Percentiles rank a stretch among this genome's conserved stretches.
phyloP scores from a whole-genome alignment of 2,113 vertebrate species.

The Oenanthe melanoleuca region DNA sequence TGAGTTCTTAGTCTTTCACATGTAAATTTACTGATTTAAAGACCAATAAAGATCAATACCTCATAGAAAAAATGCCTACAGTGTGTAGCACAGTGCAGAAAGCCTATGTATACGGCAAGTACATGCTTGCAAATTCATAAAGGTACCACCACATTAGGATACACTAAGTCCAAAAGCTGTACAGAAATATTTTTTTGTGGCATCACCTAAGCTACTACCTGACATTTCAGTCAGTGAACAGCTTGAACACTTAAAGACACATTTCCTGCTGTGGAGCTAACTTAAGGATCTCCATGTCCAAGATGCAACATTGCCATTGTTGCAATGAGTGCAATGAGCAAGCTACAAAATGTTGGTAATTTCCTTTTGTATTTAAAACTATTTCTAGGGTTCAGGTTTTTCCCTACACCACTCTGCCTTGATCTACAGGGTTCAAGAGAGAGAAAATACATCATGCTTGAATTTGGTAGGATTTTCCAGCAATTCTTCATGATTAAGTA shows the following conservation, averaged over 20 bases:
- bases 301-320: background rate
- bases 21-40: background rate
- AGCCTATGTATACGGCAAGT: background rate
- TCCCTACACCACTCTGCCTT: background rate
- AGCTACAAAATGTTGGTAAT: background rate
- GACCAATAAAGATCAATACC: background rate
- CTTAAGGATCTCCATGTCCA: background rate
- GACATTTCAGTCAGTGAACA: background rate
- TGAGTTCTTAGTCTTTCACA: background rate
- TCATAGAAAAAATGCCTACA: background rate
- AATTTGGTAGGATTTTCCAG: background rate
- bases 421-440: background rate
- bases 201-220: background rate
- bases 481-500: background rate
- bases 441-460: background rate
- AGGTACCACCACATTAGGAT: background rate
- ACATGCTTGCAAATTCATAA: background rate
- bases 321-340: background rate
- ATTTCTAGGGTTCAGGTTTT: background rate
- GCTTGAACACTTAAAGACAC: background rate
- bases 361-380: background rate
- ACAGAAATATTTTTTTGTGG: background rate
- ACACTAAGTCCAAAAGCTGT: background rate
- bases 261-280: background rate
- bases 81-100: background rate